These are phyloP conservation scores for Dicrostonyx torquatus DNA, from an alignment of 2,797 vertebrate genomes.

Conservation along the genomic window DNA sequence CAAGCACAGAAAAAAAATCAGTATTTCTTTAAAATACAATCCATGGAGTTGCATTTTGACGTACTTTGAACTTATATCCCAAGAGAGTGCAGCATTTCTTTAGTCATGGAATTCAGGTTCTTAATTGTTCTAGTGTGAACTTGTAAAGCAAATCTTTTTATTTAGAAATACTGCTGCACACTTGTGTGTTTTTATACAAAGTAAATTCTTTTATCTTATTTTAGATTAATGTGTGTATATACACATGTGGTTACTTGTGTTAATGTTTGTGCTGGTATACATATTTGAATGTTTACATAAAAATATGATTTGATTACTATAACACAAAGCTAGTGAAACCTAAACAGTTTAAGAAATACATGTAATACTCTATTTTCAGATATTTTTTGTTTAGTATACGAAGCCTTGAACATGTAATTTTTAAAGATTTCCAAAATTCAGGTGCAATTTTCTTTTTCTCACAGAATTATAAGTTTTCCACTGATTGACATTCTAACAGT, in stretches of 20 bases:
- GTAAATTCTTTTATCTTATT: constrained; percentile 1
- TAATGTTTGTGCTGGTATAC: background rate
- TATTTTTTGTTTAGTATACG: background rate
- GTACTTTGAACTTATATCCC: background rate
- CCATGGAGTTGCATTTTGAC: background rate
- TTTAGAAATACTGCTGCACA: background rate
- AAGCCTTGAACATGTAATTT: constrained; percentile 1
- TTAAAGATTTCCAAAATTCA: constrained; percentile 16
- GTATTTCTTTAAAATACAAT: background rate
- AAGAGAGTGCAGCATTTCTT: background rate
- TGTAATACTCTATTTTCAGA: background rate
- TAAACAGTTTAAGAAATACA: background rate
- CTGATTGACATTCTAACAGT: background rate
- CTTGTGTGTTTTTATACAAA: constrained; percentile 22
- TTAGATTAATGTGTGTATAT: background rate
- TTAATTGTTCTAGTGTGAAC: background rate
- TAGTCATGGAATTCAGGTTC: background rate
- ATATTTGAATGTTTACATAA: background rate
- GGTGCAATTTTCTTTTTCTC: background rate
- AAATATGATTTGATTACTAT: background rate
- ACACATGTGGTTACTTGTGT: background rate
- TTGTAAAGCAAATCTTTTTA: background rate
- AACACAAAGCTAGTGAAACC: background rate
- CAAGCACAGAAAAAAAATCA: background rate
- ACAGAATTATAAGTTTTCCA: background rate